Evolutionary conservation across 2,888 invertebrate genomes (phyloP).

Genomic region (Chironomus tentans): DNA sequence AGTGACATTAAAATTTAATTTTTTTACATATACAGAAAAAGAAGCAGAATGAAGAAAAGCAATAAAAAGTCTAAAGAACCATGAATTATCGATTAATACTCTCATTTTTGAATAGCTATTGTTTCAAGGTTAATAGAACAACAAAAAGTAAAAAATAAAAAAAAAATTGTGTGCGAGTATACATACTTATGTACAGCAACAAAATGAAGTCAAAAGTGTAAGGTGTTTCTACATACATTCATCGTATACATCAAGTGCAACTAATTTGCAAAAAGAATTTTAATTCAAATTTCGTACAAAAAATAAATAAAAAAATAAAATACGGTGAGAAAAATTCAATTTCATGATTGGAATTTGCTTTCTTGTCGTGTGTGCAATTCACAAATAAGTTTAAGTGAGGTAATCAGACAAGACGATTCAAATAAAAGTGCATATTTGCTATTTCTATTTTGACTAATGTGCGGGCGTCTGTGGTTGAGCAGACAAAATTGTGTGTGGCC

Average conservation of each 20-base stretch:
- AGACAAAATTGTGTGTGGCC: too few species aligned
- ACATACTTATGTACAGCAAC: too few species aligned
- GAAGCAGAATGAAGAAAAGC: not conserved
- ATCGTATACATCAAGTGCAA: not conserved
- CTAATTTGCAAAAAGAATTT: not conserved
- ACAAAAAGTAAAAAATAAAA: not conserved
- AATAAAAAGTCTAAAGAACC: slow-evolving; percentile 8
- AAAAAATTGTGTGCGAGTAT: too few species aligned
- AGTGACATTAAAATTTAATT: too few species aligned
- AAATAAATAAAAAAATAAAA: not conserved
- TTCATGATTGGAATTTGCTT: too few species aligned
- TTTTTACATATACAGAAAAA: not conserved
- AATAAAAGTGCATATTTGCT: too few species aligned
- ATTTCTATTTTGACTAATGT: too few species aligned
- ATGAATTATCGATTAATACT: slow-evolving; percentile 21
- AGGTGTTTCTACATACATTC: not conserved
- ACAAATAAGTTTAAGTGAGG: too few species aligned
- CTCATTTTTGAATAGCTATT: slow-evolving; percentile 21
- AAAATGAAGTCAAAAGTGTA: not conserved
- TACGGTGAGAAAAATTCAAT: not conserved
- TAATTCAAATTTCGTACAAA: not conserved
- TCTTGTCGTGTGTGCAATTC: too few species aligned
- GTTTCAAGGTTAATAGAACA: slow-evolving; percentile 21
- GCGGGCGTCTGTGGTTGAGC: too few species aligned
- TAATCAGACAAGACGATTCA: too few species aligned